Percentiles rank a stretch among this genome's conserved stretches.
Conservation (phyloP, 2,113 vertebrate genomes). For the Haemorhous mexicanus region DNA sequence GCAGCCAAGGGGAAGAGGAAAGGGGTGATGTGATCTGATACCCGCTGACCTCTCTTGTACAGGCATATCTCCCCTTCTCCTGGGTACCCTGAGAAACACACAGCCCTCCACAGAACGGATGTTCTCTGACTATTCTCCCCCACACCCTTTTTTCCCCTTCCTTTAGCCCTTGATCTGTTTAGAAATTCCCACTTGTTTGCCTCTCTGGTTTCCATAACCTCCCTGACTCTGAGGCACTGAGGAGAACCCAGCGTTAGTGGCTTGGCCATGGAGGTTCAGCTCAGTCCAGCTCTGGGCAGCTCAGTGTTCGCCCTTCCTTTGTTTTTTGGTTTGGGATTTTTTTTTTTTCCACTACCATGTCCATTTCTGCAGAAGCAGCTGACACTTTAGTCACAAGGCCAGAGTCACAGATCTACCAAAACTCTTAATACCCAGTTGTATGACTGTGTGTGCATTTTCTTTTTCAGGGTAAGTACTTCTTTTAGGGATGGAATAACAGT, state of each 20-base stretch:
- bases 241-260: background rate
- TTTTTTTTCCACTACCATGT: background rate
- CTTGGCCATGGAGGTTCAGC: slow-evolving; percentile 45
- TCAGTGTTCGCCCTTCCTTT: background rate
- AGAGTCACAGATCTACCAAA: slow-evolving; percentile 24
- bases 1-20: slow-evolving; percentile 50
- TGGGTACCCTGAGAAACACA: slow-evolving; percentile 38
- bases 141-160: background rate
- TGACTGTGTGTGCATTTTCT: slow-evolving; percentile 49
- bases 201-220: slow-evolving; percentile 51
- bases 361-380: slow-evolving; percentile 48
- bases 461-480: slow-evolving; percentile 57
- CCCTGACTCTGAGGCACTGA: slow-evolving; percentile 1
- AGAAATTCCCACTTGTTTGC: slow-evolving; percentile 32
- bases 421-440: slow-evolving; percentile 48
- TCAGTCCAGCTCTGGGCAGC: slow-evolving; percentile 49
- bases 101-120: slow-evolving; percentile 5
- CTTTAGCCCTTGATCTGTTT: slow-evolving; percentile 15
- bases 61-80: slow-evolving; percentile 46
- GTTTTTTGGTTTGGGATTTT: background rate
- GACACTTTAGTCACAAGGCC: slow-evolving; percentile 59
- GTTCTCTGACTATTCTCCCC: background rate
- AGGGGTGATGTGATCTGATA: slow-evolving; percentile 47
- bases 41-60: slow-evolving; percentile 3
- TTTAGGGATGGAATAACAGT: slow-evolving; percentile 54